These are phyloP conservation scores for Pogonocichla stellata DNA, from an alignment of 2,113 vertebrate species.

Conservation along the genomic window DNA sequence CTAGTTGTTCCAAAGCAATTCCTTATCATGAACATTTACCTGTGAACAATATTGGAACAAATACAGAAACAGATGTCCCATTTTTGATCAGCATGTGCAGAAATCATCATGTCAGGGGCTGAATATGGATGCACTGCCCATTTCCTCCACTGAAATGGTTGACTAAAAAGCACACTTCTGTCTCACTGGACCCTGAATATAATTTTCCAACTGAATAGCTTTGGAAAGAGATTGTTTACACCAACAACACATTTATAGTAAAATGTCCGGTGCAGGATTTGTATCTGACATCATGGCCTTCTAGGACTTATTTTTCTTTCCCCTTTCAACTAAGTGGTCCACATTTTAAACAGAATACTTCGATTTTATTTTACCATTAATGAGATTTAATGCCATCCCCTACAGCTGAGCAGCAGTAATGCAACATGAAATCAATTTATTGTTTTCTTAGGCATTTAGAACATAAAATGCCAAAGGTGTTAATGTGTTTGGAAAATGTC, in stretches of 20 bases:
- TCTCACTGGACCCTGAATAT: neutral
- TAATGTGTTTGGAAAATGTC: neutral
- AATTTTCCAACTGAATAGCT: constrained; percentile 7
- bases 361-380: neutral
- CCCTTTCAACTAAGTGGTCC: neutral
- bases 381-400: neutral
- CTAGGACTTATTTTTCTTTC: neutral
- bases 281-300: neutral
- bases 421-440: neutral
- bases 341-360: neutral
- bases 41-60: neutral
- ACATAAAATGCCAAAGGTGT: neutral
- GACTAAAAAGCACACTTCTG: neutral
- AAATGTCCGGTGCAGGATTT: neutral
- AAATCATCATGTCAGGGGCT: neutral
- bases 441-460: neutral
- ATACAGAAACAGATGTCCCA: neutral
- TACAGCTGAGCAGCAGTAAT: neutral
- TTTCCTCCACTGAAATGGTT: neutral
- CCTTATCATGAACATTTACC: neutral
- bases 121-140: neutral
- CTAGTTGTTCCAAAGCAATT: neutral
- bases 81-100: neutral
- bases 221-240: constrained; percentile 16
- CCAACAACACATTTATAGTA: neutral